Percentiles rank a stretch among this genome's conserved stretches.
Conservation (phyloP, 1,140 invertebrate genomes). For the Arctopsyche grandis region DNA sequence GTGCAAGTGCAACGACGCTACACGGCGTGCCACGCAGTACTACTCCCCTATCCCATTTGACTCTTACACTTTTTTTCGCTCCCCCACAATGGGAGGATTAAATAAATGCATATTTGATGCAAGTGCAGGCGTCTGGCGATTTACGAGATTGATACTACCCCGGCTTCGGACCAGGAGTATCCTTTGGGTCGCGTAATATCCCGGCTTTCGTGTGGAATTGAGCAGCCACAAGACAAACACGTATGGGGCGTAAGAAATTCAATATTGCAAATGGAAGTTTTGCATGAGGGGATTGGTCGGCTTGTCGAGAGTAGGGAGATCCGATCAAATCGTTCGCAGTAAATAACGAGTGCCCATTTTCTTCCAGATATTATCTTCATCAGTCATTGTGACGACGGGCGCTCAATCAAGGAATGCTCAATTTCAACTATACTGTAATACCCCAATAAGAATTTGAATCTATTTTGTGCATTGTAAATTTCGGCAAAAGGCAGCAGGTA, state of each 20-base stretch:
- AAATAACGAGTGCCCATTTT: too few relatives aligned
- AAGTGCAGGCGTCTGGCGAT: not conserved
- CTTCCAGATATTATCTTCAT: not conserved
- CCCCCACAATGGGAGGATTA: not conserved
- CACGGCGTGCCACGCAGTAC: not conserved
- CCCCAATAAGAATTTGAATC: too few relatives aligned
- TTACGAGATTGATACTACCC: constrained; percentile 11
- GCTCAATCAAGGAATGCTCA: not conserved
- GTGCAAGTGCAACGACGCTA: not conserved
- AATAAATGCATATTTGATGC: constrained; percentile 26
- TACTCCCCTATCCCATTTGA: not conserved
- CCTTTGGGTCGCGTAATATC: not conserved
- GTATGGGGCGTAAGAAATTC: not conserved
- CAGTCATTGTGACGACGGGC: not conserved
- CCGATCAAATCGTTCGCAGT: too few relatives aligned
- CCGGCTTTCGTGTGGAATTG: not conserved
- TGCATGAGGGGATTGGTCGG: not conserved
- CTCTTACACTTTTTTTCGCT: not conserved
- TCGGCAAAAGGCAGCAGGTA: too few relatives aligned
- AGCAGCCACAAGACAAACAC: not conserved
- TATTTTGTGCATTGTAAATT: too few relatives aligned
- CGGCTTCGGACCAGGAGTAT: not conserved
- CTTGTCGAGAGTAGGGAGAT: too few relatives aligned
- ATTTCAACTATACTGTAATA: too few relatives aligned
- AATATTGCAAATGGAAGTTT: constrained; percentile 15